phyloP scores from a whole-genome alignment of 2,797 vertebrate species.

The Huso huso region DNA sequence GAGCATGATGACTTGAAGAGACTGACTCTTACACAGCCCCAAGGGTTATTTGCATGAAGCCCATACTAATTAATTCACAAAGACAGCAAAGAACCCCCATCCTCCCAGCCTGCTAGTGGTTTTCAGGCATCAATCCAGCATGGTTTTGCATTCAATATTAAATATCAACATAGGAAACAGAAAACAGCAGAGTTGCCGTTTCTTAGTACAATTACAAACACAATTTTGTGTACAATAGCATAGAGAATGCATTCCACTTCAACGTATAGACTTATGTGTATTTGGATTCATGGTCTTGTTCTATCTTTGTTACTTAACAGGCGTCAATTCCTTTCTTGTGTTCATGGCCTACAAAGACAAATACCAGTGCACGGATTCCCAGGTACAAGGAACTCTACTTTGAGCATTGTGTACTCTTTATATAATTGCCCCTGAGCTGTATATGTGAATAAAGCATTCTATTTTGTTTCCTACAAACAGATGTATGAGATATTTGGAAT shows the following conservation, averaged over 20 bases:
- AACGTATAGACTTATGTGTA: too few species aligned
- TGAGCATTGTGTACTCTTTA: not conserved
- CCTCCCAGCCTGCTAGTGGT: not conserved
- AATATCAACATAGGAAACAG: too few species aligned
- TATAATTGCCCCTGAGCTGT: not conserved
- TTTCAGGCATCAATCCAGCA: not conserved
- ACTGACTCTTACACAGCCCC: constrained; percentile 2
- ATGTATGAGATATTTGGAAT: constrained; percentile 76
- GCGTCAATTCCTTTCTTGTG: constrained; percentile 89
- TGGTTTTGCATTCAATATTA: too few species aligned
- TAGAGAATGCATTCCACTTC: too few species aligned
- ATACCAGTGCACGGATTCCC: constrained; percentile 78
- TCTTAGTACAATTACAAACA: too few species aligned
- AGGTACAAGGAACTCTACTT: constrained; percentile 52
- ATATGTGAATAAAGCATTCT: not conserved
- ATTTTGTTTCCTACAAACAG: constrained; percentile 36
- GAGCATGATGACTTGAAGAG: constrained; percentile 6
- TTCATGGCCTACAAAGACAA: constrained; percentile 89
- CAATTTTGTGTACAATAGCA: too few species aligned
- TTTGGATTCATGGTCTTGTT: too few species aligned
- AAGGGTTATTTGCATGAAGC: constrained; percentile 1
- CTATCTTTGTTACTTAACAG: constrained; percentile 39
- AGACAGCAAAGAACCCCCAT: constrained; percentile 7
- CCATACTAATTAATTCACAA: constrained; percentile 8
- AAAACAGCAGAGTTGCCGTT: too few species aligned